Base-by-base conservation (phyloP, 1,140 invertebrate genomes). In the Laupala kohalensis region DNA sequence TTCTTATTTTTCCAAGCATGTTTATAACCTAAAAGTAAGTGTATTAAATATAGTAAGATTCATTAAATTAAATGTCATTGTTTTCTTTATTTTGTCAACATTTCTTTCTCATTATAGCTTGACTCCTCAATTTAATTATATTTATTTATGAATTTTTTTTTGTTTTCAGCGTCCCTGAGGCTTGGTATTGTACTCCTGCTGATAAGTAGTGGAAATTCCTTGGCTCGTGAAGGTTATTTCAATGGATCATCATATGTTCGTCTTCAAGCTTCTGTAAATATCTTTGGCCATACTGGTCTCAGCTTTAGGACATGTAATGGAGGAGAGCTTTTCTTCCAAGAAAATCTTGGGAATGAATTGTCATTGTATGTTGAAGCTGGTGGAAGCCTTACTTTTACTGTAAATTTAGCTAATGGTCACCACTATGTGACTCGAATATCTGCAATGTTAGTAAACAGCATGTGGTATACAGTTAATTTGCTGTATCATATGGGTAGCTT, bases 221-320 rank as follows among this genome's bases (percentile, higher is more conserved):
- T 53, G 9, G 9, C 19, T 53, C 37, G 89, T 26, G 91, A 93
- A 81, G 91, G 89, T 24, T 92, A 91, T 76, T 91, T 93, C 80
- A 92, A 92, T 81, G 89, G 89, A 71, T 88, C 88, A 74, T 86
- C 90, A 5, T 91, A 88, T 77, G 83, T 92, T 68, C 85, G 87
- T 75, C 81, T 92, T 69, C 80, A 84, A 63, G 85, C 86, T 37
- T 88, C 88, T 71, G 85, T 92, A 76, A 89, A 88, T 30, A 85
- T 92, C 75, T 89, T 88, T 77, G 72, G 73, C 75, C 90, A 91
- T 76, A 90, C 89, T 71, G 90, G 90, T 23, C 82, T 93, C 37
- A 92, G 90, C 80, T 92, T 92, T 77, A 84, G 90, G 75, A 91
- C 89, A 15, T 94, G 92, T 80, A 84, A 86, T 28, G 89, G 89